Evolutionary conservation across 2,888 invertebrate genomes (phyloP).

Genomic region (Volucella bombylans): DNA sequence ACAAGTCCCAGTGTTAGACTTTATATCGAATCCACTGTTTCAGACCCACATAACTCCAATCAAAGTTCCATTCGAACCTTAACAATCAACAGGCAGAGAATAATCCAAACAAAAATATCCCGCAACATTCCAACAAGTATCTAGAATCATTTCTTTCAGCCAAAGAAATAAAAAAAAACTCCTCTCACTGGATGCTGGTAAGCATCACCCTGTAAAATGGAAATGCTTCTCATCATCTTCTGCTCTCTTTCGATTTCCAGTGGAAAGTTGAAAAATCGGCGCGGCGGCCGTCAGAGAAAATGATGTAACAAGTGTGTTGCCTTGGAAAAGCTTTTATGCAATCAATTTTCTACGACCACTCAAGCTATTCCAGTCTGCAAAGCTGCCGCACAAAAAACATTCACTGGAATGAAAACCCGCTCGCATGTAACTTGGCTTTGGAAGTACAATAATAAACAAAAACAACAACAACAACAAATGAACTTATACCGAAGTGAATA

Average conservation of each 20-base stretch:
- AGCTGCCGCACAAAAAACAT: background rate
- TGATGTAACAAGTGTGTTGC: slow-evolving; percentile 71
- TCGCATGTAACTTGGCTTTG: slow-evolving; percentile 18
- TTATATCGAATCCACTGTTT: slow-evolving; percentile 21
- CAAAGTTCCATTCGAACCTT: background rate
- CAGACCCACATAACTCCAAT: background rate
- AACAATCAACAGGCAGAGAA: slow-evolving; percentile 52
- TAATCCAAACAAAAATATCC: background rate
- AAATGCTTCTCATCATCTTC: background rate
- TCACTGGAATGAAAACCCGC: slow-evolving; percentile 3
- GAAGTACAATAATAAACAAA: too few species aligned
- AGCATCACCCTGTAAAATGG: slow-evolving; percentile 11
- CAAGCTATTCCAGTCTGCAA: slow-evolving; percentile 32
- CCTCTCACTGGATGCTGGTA: slow-evolving; percentile 20
- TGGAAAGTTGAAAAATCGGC: slow-evolving; percentile 6
- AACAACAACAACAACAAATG: slow-evolving; percentile 8
- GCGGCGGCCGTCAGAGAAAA: slow-evolving; percentile 6
- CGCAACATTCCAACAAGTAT: slow-evolving; percentile 24
- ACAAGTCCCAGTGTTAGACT: background rate
- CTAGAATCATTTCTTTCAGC: slow-evolving; percentile 17
- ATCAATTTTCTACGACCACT: slow-evolving; percentile 12
- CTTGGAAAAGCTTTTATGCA: slow-evolving; percentile 50
- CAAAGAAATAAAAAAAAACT: slow-evolving; percentile 26
- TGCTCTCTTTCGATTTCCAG: slow-evolving; percentile 13
- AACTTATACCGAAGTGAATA: background rate